Base-by-base conservation (phyloP, 2,113 vertebrate genomes). In the Otus sunia region DNA sequence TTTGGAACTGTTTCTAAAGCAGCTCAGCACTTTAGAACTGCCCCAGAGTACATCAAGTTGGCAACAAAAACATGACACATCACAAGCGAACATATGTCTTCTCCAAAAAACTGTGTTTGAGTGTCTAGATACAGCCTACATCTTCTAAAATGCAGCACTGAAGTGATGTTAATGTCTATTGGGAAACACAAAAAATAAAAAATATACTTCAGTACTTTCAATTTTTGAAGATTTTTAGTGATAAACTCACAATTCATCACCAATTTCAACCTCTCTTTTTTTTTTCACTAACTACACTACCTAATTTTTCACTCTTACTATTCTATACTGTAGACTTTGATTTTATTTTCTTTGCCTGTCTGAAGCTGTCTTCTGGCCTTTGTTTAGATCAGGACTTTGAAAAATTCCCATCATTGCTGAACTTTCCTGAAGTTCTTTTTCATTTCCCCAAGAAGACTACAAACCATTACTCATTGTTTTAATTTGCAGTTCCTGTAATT, bases 401-500 rank as follows among this genome's bases (percentile, higher is more conserved):
- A 92, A 93, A 74, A 82, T 71, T 76, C 34, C 32, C 4, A 11
- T 37, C 2, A 0, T 34, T 69, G 9, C 12, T 1, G 12, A 91
- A 86, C 83, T 67, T 88, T 11, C 37, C 76, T 52, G 25, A 90
- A 76, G 53, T 27, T 39, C 22, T n/a, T 64, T 64, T 19, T 10
- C 4, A 25, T 87, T 88, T 86, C 19, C 76, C 19, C 5, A 14
- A 41, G 63, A 64, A 68, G 36, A 41, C 43, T n/a, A 11, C 43
- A 81, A 64, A 64, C 76, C 29, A 21, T 80, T 95, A 94, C 58
- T 96, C 88, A 53, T 94, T 90, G 89, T 64, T 96, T 94, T 94
- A 93, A 96, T 97, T 92, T 96, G 90, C 66, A 88, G 92, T 95
- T 94, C 86, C 73, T 92, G 12, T 90, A 94, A 97, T 96, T 96